Percentiles rank a stretch among this genome's conserved stretches.
These are phyloP conservation scores for Synaphobranchus kaupii DNA, from an alignment of 2,797 vertebrate species.

Conservation along the genomic window DNA sequence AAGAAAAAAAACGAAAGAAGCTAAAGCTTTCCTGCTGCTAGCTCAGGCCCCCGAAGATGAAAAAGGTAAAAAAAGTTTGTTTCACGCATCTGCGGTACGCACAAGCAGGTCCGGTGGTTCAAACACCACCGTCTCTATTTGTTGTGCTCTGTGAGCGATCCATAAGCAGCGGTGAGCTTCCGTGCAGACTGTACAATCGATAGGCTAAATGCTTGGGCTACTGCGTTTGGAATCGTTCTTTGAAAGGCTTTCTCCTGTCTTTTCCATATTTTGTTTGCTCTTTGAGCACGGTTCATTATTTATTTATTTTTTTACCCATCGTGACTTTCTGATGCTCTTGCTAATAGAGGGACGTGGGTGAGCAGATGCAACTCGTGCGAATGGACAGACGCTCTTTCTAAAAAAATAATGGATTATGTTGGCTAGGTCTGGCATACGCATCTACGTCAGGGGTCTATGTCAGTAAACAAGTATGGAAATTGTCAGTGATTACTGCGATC, in stretches of 20 bases:
- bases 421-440: neutral
- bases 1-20: neutral
- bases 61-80: neutral
- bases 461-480: neutral
- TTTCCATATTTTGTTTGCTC: neutral
- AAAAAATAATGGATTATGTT: neutral
- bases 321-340: neutral
- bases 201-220: neutral
- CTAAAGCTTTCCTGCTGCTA: neutral
- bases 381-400: neutral
- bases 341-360: neutral
- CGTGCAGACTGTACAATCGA: neutral
- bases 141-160: neutral
- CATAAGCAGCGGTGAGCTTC: neutral
- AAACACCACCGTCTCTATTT: neutral
- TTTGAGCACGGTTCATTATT: neutral
- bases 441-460: neutral
- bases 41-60: neutral
- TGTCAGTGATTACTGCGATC: neutral
- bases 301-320: neutral
- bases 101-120: neutral
- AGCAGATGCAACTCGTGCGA: neutral
- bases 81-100: neutral
- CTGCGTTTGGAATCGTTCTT: neutral
- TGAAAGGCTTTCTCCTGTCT: neutral